Evolutionary conservation across 2,113 vertebrate genomes (phyloP).

Genomic region (Steatornis caripensis): DNA sequence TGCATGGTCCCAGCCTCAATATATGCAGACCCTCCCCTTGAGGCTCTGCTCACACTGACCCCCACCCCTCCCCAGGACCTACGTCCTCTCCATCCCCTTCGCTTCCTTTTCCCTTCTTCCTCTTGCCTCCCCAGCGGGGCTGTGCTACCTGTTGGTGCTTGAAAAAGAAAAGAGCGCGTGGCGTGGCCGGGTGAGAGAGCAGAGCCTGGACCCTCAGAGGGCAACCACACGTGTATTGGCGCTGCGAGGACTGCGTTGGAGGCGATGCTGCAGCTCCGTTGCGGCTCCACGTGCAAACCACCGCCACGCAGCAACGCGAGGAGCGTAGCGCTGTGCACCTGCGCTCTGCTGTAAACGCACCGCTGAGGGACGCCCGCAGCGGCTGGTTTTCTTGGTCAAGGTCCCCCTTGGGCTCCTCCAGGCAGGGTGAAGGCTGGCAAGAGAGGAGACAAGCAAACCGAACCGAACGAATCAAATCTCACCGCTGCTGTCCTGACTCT

Average conservation of each 20-base stretch:
- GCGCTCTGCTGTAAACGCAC: background rate
- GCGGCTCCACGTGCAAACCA: accelerated
- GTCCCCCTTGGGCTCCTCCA: background rate
- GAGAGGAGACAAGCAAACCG: background rate
- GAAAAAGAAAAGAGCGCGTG: background rate
- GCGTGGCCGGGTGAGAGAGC: background rate
- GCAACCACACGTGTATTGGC: background rate
- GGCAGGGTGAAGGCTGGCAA: background rate
- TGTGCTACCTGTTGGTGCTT: background rate
- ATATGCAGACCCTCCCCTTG: background rate
- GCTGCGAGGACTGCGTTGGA: background rate
- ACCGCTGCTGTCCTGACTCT: background rate
- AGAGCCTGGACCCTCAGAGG: background rate
- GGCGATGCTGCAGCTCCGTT: accelerated
- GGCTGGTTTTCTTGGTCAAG: background rate
- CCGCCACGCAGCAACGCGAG: background rate
- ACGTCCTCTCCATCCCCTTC: background rate
- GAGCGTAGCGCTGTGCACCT: accelerated
- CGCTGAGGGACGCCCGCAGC: background rate
- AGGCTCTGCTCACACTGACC: background rate
- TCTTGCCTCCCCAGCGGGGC: background rate
- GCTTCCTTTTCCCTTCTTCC: background rate
- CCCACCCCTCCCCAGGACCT: background rate
- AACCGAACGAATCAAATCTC: background rate
- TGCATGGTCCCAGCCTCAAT: background rate